These are phyloP conservation scores for Onchidella celtica DNA, from an alignment of 2,888 invertebrate genomes.

Conservation along the genomic window DNA sequence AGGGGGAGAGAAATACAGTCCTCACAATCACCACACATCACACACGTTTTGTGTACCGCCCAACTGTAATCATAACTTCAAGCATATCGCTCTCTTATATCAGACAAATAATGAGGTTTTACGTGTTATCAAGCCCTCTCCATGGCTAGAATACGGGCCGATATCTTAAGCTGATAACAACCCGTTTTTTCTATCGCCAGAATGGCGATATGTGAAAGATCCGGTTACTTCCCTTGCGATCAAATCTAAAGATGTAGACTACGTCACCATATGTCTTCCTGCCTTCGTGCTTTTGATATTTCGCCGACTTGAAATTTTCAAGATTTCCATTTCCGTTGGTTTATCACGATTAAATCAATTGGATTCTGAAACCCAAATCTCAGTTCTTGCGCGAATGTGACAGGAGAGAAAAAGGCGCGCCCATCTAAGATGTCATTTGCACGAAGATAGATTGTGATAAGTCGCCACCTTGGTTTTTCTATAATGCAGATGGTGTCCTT, in stretches of 20 bases:
- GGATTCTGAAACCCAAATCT: conserved; percentile 48
- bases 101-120: conserved; percentile 42
- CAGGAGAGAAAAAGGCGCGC: conserved; percentile 39
- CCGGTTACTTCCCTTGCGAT: conserved; percentile 34
- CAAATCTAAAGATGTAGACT: conserved; percentile 40
- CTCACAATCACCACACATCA: no score
- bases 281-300: conserved; percentile 43
- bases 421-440: conserved; percentile 41
- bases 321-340: conserved; percentile 48
- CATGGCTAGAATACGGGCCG: conserved; percentile 37
- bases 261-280: conserved; percentile 43
- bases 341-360: conserved; percentile 48
- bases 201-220: conserved; percentile 35
- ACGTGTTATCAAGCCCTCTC: conserved; percentile 36
- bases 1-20: no score
- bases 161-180: conserved; percentile 36
- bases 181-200: conserved; percentile 33
- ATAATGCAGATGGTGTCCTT: conserved; percentile 36
- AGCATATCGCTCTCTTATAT: conserved; percentile 31
- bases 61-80: conserved; percentile 33
- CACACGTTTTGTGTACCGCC: conserved; percentile 36
- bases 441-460: conserved; percentile 26
- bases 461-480: conserved; percentile 24
- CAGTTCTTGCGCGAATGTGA: conserved; percentile 40
- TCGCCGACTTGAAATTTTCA: conserved; percentile 42